Conservation (phyloP, 1,140 invertebrate species). For the Zaprionus lachaisei region DNA sequence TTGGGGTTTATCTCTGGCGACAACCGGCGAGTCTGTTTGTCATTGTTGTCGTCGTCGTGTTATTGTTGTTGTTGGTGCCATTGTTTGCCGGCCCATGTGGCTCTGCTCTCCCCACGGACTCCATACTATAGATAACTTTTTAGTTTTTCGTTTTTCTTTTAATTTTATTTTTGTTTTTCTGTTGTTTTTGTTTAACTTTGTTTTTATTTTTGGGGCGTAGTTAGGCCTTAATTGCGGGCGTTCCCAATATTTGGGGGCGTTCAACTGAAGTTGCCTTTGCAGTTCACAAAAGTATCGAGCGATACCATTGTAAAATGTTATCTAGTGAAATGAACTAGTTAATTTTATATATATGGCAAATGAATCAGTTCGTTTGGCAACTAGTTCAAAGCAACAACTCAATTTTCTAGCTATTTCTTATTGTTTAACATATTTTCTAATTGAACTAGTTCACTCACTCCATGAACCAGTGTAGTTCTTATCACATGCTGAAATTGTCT, state of each 20-base stretch:
- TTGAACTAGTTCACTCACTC: background rate
- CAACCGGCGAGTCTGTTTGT: slow-evolving; percentile 38
- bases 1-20: slow-evolving; percentile 54
- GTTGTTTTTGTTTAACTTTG: background rate
- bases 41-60: slow-evolving; percentile 21
- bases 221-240: slow-evolving; percentile 32
- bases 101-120: slow-evolving; percentile 14
- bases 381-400: too few relatives aligned
- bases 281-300: background rate
- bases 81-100: slow-evolving; percentile 30
- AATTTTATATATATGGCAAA: background rate
- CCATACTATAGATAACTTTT: slow-evolving; percentile 20
- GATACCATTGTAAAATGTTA: background rate
- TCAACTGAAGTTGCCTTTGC: slow-evolving; percentile 10
- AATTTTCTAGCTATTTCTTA: too few relatives aligned
- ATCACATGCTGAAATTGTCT: background rate
- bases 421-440: background rate
- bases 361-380: background rate
- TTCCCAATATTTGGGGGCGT: slow-evolving; percentile 26
- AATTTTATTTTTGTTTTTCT: background rate
- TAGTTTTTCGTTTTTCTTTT: background rate
- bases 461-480: background rate
- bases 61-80: slow-evolving; percentile 9
- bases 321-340: background rate
- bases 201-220: slow-evolving; percentile 32